Evolutionary conservation across 2,888 invertebrate genomes (phyloP).

Genomic region (Sabatieria punctata): DNA sequence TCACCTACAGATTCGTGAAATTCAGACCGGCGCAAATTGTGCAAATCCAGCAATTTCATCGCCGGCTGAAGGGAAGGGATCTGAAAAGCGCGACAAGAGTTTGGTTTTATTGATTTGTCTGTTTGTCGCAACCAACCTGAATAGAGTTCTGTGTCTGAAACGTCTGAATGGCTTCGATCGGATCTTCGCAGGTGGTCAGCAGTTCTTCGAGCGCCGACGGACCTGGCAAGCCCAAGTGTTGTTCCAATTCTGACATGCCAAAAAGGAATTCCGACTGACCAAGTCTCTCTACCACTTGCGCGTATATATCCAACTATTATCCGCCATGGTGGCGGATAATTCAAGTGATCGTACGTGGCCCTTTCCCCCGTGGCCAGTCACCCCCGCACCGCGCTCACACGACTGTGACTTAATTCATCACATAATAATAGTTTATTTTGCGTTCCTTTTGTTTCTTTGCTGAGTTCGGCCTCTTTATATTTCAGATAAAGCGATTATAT

Average conservation of each 20-base stretch:
- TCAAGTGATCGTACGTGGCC: too few relatives aligned
- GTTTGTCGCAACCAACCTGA: conserved; percentile 16
- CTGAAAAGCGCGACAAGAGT: conserved; percentile 5
- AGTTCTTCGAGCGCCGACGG: conserved; percentile 71
- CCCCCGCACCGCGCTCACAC: too few relatives aligned
- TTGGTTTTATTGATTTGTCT: not conserved
- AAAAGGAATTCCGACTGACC: too few relatives aligned
- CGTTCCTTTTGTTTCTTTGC: too few relatives aligned
- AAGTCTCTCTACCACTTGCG: too few relatives aligned
- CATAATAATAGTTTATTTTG: too few relatives aligned
- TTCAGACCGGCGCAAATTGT: conserved; percentile 74
- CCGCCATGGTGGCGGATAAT: too few relatives aligned
- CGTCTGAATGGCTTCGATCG: conserved; percentile 91
- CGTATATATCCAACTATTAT: too few relatives aligned
- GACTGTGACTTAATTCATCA: too few relatives aligned
- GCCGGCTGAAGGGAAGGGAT: conserved; percentile 81
- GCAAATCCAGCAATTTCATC: conserved; percentile 79
- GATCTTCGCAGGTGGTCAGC: conserved; percentile 84
- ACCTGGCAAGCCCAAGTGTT: conserved; percentile 61
- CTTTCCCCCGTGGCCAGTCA: too few relatives aligned
- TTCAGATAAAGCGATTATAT: too few relatives aligned
- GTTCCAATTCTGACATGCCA: conserved; percentile 2
- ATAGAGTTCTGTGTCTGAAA: conserved; percentile 81
- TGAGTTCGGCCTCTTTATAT: too few relatives aligned
- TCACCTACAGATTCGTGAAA: conserved; percentile 83